Base-by-base conservation (phyloP, 2,113 vertebrate species). In the Siniperca knerii region DNA sequence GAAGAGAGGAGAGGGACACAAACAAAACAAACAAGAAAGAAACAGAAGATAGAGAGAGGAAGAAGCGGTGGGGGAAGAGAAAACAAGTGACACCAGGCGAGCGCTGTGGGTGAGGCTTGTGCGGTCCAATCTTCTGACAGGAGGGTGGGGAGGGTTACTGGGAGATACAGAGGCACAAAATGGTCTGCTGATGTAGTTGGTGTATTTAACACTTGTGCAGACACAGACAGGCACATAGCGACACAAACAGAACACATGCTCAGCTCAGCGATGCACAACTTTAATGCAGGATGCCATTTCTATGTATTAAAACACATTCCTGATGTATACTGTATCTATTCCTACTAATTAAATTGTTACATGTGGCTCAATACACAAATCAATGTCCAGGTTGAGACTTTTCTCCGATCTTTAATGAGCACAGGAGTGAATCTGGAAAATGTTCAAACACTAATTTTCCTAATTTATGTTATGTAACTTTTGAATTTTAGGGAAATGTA, bases 11-110 rank as follows among this genome's bases (percentile, higher is more conserved):
- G 76, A 84, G 87, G 90, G 89, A 86, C 76, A 76, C 74, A 75
- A 89, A 89, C 82, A 84, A 87, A 94, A 92, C 90, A 94, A 94
- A 92, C 84, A 77, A 65, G 82, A 70, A 54, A 78, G 50, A 81
- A 69, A 69, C 60, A 75, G 79, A 83, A 76, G 68, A 82, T 3
- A 10, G 44, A 71, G 46, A 5, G 46, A 60, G 55, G 62, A 62
- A 44, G 61, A 29, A 5, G 25, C 8, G 57, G n/a, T 37, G 6
- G 33, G 42, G 16, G 52, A 20, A 64, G 75, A 29, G 75, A 13
- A 20, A 75, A 50, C 37, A 57, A 74, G 85, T 58, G 88, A 79
- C 88, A 84, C 74, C 72, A 88, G 82, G 79, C 33, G 12, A 73
- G 66, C 4, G 57, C 57, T 67, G 61, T 57, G 83, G 81, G 85